phyloP scores from a whole-genome alignment of 2,113 vertebrate species.

The Albula goreensis region DNA sequence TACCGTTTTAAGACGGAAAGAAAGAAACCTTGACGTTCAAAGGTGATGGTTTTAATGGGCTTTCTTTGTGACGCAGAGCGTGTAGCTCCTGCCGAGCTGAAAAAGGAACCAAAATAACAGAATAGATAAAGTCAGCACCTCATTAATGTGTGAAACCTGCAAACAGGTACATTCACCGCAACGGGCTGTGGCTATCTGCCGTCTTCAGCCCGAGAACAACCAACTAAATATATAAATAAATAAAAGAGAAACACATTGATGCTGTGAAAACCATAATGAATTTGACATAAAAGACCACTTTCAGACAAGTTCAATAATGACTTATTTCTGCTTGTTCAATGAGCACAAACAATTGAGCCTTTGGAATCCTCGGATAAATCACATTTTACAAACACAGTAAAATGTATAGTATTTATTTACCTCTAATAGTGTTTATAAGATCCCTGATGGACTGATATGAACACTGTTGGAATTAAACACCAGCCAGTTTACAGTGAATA shows the following conservation, averaged over 20 bases:
- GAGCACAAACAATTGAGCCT: too few relatives aligned
- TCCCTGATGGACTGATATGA: too few relatives aligned
- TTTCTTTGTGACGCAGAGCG: not conserved
- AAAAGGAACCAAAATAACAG: not conserved
- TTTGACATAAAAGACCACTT: not conserved
- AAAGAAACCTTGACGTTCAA: not conserved
- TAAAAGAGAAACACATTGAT: not conserved
- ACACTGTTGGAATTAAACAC: too few relatives aligned
- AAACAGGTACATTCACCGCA: not conserved
- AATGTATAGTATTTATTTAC: too few relatives aligned
- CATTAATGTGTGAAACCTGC: not conserved
- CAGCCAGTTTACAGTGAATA: too few relatives aligned
- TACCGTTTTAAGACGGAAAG: not conserved
- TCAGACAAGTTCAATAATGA: not conserved
- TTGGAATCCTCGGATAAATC: not conserved
- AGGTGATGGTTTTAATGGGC: not conserved
- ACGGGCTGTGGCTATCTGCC: not conserved
- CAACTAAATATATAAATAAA: not conserved
- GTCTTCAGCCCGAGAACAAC: not conserved
- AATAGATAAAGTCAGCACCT: not conserved
- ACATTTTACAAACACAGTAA: not conserved
- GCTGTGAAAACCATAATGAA: not conserved
- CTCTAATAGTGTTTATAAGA: too few relatives aligned
- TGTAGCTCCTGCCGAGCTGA: not conserved
- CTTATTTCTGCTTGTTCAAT: not conserved